phyloP scores from a whole-genome alignment of 2,888 invertebrate species.

The Spisula solida region DNA sequence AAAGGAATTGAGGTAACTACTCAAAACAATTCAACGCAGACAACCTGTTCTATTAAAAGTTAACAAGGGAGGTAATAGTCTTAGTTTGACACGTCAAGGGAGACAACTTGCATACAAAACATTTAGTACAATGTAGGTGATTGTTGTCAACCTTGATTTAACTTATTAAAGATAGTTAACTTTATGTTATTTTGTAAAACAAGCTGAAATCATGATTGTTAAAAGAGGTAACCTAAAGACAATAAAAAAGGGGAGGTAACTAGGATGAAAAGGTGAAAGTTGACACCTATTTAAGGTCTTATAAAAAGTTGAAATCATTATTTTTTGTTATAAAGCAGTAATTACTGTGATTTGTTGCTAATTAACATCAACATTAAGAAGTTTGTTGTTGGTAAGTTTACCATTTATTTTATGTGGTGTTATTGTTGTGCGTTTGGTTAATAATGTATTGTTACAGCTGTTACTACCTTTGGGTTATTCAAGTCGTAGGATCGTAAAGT shows the following conservation, averaged over 20 bases:
- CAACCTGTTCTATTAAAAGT: too few species aligned
- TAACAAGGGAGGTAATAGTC: too few species aligned
- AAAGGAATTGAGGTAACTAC: too few species aligned
- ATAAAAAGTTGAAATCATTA: not conserved
- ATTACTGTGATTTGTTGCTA: slow-evolving; percentile 1
- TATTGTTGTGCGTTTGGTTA: not conserved
- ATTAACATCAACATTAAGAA: not conserved
- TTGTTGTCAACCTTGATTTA: too few species aligned
- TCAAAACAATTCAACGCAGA: too few species aligned
- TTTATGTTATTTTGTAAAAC: too few species aligned
- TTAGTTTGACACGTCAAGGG: too few species aligned
- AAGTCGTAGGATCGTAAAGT: too few species aligned
- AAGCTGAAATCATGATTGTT: not conserved
- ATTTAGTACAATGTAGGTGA: too few species aligned
- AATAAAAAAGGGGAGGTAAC: not conserved
- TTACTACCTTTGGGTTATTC: too few species aligned
- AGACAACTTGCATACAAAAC: not conserved
- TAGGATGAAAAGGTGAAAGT: not conserved
- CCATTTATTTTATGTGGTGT: not conserved
- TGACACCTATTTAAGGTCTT: not conserved
- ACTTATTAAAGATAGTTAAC: too few species aligned
- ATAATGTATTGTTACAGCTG: not conserved
- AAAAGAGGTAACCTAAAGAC: not conserved
- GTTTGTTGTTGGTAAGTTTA: not conserved
- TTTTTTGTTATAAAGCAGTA: not conserved